Evolutionary conservation across 2,888 invertebrate species (phyloP).

Genomic region (Lasioglossum vierecki): DNA sequence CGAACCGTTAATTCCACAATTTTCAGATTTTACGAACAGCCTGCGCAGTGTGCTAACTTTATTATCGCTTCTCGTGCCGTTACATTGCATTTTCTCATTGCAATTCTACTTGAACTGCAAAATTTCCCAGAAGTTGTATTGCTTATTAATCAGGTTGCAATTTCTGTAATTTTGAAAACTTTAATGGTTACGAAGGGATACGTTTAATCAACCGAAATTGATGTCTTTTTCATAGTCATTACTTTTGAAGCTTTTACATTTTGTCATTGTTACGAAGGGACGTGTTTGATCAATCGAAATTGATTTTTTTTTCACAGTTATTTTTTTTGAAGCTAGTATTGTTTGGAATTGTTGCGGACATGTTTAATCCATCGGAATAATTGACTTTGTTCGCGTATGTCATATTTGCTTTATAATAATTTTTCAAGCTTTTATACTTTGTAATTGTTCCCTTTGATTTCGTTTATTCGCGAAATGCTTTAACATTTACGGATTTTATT

Average conservation of each 20-base stretch:
- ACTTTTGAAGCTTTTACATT: neutral
- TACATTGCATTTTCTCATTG: neutral
- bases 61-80: neutral
- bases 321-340: neutral
- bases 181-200: neutral
- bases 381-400: too few relatives aligned
- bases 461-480: neutral
- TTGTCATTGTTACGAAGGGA: neutral
- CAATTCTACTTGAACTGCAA: neutral
- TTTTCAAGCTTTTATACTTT: neutral
- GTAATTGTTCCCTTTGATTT: neutral
- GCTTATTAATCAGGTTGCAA: neutral
- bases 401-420: too few relatives aligned
- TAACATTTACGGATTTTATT: neutral
- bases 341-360: neutral
- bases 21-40: constrained; percentile 4
- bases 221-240: neutral
- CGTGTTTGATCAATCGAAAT: neutral
- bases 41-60: constrained; percentile 3
- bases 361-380: too few relatives aligned
- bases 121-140: neutral
- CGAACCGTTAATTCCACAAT: constrained; percentile 26
- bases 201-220: neutral
- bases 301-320: too few relatives aligned
- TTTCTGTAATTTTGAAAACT: neutral